phyloP scores from a whole-genome alignment of 2,888 invertebrate genomes.

The Smittia sp. region DNA sequence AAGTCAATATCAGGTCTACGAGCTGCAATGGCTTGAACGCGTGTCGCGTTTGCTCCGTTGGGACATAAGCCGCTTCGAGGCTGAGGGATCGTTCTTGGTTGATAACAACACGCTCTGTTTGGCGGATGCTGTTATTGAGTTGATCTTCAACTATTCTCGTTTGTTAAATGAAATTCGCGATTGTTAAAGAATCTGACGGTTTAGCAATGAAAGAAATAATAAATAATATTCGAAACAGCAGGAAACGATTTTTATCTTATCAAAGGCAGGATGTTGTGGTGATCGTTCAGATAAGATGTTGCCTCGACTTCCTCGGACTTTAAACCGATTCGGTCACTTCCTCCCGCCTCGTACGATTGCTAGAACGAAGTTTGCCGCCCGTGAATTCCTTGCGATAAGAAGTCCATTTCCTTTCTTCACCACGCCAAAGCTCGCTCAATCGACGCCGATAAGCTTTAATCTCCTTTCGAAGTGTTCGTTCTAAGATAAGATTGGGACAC shows the following conservation, averaged over 20 bases:
- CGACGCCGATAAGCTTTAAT: neutral
- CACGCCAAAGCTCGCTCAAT: neutral
- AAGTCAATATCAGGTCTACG: neutral
- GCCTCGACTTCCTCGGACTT: too few species aligned
- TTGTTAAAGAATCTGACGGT: slow-evolving; percentile 6
- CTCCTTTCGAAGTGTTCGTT: neutral
- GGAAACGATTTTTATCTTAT: too few species aligned
- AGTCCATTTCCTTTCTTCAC: slow-evolving; percentile 12
- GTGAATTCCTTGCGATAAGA: too few species aligned
- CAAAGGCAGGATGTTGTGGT: too few species aligned
- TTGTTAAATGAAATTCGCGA: neutral
- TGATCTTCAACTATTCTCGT: neutral
- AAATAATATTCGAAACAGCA: too few species aligned
- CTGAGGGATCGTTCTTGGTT: slow-evolving; percentile 15
- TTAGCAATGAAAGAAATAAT: too few species aligned
- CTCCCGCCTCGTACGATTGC: too few species aligned
- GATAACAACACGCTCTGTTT: slow-evolving; percentile 18
- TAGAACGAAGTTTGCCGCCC: too few species aligned
- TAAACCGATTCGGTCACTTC: too few species aligned
- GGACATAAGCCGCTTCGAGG: neutral
- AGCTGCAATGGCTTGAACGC: neutral
- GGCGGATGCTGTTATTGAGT: neutral
- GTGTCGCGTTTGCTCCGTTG: slow-evolving; percentile 23
- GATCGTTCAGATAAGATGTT: too few species aligned
- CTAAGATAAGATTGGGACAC: neutral